A percentile compares a stretch with the other conserved stretches of the same genome.
Conservation (phyloP, 2,888 invertebrate genomes). For the Blera fallax region DNA sequence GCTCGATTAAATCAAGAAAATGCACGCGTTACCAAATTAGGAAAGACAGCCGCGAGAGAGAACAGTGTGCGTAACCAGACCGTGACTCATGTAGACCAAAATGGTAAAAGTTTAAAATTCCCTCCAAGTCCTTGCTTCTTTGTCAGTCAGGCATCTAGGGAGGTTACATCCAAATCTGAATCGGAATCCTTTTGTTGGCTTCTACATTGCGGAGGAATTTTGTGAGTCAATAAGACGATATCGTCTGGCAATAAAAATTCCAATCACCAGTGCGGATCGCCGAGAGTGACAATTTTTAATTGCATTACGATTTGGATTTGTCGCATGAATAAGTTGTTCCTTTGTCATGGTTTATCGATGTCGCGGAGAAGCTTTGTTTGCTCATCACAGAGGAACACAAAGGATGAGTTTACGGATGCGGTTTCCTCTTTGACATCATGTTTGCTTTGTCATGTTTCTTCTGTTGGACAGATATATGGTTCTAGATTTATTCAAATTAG, state of each 20-base stretch:
- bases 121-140: slow-evolving; percentile 1
- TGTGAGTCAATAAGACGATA: slow-evolving; percentile 43
- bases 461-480: not conserved
- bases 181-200: slow-evolving; percentile 18
- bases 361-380: slow-evolving; percentile 5
- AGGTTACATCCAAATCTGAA: slow-evolving; percentile 20
- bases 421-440: not conserved
- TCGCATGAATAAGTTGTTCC: slow-evolving; percentile 55
- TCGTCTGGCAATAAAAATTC: slow-evolving; percentile 63
- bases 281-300: slow-evolving; percentile 62
- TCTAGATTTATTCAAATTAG: not conserved
- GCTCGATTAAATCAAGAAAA: slow-evolving; percentile 61
- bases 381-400: slow-evolving; percentile 17
- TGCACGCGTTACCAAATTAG: slow-evolving; percentile 67
- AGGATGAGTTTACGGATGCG: slow-evolving; percentile 53
- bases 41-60: slow-evolving; percentile 28
- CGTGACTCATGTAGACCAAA: slow-evolving; percentile 35
- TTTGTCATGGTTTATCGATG: slow-evolving; percentile 47
- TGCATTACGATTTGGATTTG: slow-evolving; percentile 63
- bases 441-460: slow-evolving; percentile 2
- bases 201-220: not conserved
- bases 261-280: slow-evolving; percentile 54
- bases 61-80: slow-evolving; percentile 33
- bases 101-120: slow-evolving; percentile 39
- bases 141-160: not conserved